Evolutionary conservation across 1,140 invertebrate genomes (phyloP).

Genomic region (Lucilia sericata): DNA sequence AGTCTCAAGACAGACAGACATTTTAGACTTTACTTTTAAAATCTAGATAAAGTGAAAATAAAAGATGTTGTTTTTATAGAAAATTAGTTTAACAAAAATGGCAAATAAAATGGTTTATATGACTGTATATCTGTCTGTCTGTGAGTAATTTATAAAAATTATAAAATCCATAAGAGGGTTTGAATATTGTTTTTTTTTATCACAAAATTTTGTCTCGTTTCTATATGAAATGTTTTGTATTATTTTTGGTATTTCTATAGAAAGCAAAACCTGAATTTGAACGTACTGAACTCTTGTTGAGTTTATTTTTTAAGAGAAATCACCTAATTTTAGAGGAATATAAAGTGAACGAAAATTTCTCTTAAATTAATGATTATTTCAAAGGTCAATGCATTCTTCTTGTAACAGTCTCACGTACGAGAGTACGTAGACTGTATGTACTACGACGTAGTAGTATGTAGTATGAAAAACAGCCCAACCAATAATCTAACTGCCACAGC

Average conservation of each 20-base stretch:
- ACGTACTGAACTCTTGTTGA: constrained; percentile 18
- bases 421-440: not conserved
- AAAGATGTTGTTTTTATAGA: constrained; percentile 1
- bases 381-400: constrained; percentile 26
- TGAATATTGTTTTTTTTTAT: not conserved
- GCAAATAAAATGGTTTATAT: not conserved
- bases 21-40: not conserved
- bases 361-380: not conserved
- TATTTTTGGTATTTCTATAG: constrained; percentile 24
- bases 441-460: not conserved
- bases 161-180: constrained; percentile 23
- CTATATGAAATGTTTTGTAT: not conserved
- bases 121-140: not conserved
- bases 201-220: constrained; percentile 13
- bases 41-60: not conserved
- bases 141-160: not conserved
- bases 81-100: not conserved
- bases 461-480: not conserved
- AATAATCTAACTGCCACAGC: not conserved
- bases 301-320: not conserved
- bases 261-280: constrained; percentile 29
- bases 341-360: not conserved
- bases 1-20: not conserved
- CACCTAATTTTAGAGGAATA: not conserved
- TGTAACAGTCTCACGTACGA: constrained; percentile 13